phyloP scores from a whole-genome alignment of 2,888 invertebrate genomes.

The Ophion costatus region DNA sequence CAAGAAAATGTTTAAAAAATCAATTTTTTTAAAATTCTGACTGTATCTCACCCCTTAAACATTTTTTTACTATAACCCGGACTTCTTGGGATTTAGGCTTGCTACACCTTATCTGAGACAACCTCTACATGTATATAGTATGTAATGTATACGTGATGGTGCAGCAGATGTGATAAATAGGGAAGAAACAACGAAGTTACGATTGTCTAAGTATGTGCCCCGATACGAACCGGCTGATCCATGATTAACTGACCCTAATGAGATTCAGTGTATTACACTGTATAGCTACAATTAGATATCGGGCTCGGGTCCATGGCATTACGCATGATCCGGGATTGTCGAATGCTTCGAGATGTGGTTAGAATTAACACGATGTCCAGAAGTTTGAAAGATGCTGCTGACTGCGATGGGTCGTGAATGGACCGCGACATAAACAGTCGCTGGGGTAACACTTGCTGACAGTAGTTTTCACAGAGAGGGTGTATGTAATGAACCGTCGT shows the following conservation, averaged over 20 bases:
- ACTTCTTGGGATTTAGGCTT: no score
- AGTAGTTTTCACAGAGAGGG: constrained; percentile 8
- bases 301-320: constrained; percentile 71
- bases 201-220: neutral
- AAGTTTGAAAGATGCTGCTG: constrained; percentile 18
- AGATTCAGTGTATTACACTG: constrained; percentile 63
- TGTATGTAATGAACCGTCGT: constrained; percentile 32
- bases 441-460: constrained; percentile 15
- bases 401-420: constrained; percentile 40
- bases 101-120: no score
- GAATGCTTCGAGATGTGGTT: constrained; percentile 8
- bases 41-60: no score
- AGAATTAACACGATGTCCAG: neutral
- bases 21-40: no score
- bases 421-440: constrained; percentile 25
- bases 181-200: no score
- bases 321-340: constrained; percentile 71
- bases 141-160: no score
- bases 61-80: no score
- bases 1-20: no score
- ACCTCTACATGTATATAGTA: no score
- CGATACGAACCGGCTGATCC: constrained; percentile 7
- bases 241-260: constrained; percentile 46
- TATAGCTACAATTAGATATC: constrained; percentile 2
- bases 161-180: no score